These are phyloP conservation scores for Watsonalla cultraria DNA, from an alignment of 2,888 invertebrate genomes.

Conservation along the genomic window DNA sequence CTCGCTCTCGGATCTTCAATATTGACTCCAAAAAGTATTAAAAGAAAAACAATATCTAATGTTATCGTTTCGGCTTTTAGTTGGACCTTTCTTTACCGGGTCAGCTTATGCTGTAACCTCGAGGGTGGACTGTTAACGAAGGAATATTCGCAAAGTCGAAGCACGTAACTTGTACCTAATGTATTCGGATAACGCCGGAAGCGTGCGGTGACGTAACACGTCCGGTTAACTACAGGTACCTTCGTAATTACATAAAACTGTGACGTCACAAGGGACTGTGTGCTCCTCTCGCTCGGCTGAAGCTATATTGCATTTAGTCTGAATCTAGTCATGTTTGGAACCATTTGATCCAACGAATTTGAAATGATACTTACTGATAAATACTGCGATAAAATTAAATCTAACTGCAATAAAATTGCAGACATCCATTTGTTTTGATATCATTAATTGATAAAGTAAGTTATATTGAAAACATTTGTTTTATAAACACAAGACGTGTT, in stretches of 20 bases:
- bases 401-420: too few species aligned
- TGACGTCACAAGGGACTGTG: slow-evolving; percentile 54
- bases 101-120: slow-evolving; percentile 34
- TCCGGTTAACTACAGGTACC: slow-evolving; percentile 25
- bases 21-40: not conserved
- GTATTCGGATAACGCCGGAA: slow-evolving; percentile 54
- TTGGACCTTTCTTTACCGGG: slow-evolving; percentile 10
- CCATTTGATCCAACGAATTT: too few species aligned
- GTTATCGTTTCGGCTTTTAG: not conserved
- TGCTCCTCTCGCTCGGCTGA: slow-evolving; percentile 36
- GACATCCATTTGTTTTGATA: too few species aligned
- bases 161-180: slow-evolving; percentile 55
- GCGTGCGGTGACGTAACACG: slow-evolving; percentile 37
- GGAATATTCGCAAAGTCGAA: slow-evolving; percentile 43
- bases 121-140: slow-evolving; percentile 42
- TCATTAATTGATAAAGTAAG: too few species aligned
- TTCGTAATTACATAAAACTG: slow-evolving; percentile 65
- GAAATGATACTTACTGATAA: too few species aligned
- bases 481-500: too few species aligned
- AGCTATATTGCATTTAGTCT: slow-evolving; percentile 47
- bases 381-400: too few species aligned
- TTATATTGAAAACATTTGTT: too few species aligned
- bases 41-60: slow-evolving; percentile 1
- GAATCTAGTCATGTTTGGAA: slow-evolving; percentile 35
- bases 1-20: not conserved